Base-by-base conservation (phyloP, 2,888 invertebrate species). In the Perithous albicinctus region DNA sequence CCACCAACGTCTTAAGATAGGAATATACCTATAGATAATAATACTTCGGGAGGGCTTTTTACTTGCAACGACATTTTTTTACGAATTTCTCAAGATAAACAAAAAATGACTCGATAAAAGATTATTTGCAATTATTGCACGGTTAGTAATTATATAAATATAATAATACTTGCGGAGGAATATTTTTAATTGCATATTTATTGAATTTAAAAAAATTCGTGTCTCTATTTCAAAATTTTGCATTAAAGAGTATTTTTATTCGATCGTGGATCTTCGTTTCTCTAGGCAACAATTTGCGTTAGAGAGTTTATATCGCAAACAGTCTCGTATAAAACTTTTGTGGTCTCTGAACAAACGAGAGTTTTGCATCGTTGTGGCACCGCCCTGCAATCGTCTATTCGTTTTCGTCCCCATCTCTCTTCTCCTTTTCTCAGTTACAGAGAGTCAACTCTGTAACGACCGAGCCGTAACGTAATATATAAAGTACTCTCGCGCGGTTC, bases 371-470 rank as follows among this genome's bases (percentile, higher is more conserved):
- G 41, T n/a, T 43, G 43, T 43, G 15, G 43, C 20, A 15, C n/a
- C 43, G 43, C 43, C 43, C 43, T n/a, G 43, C 43, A 43, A 48
- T 76, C 59, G 20, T 43, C 32, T 7, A 15, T 48, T 2, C n/a
- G 29, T 43, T 64, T 61, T 35, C 32, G 32, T 18, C 18, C 32
- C 18, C 48, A 20, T 67, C 12, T 20, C 18, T 12, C 20, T 15
- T 59, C 41, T n/a, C 29, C 38, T 12, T 41, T 41, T 56, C 51
- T 15, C 32, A 5, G 54, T 69, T 69, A 54, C 69, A 15, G 41
- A 46, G 23, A 66, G 72, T 70, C 64, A 67, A 66, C 67, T 48
- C n/a, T 48, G 67, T 35, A 51, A 67, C 51, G 67, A 67, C 67
- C 74, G 69, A 79, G 54, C 73, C 74, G 73, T 67, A 32, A 54